Evolutionary conservation across 2,113 vertebrate species (phyloP).

Genomic region (Megalops atlanticus): DNA sequence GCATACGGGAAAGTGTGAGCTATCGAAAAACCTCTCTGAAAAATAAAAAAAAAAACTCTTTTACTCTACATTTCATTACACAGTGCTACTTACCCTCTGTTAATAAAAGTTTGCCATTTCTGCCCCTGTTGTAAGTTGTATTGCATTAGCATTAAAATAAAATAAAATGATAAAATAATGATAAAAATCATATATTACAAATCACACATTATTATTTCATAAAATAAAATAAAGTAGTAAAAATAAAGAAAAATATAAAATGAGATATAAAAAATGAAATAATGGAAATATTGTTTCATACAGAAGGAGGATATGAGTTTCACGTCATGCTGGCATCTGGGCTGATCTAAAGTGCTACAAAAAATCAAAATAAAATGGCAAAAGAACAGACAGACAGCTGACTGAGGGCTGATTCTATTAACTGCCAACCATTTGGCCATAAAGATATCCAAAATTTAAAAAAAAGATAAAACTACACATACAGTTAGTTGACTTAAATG

Average conservation of each 20-base stretch:
- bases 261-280: no score
- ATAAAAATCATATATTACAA: no score
- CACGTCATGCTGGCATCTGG: not conserved
- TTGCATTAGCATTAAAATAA: not conserved
- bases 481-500: no score
- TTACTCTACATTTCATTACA: not conserved
- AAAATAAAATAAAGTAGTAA: no score
- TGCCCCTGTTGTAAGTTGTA: not conserved
- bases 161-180: no score
- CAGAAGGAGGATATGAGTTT: not conserved
- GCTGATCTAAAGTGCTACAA: not conserved
- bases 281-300: not conserved
- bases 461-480: no score
- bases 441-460: no score
- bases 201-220: no score
- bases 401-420: not conserved
- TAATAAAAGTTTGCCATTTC: constrained; percentile 3
- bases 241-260: no score
- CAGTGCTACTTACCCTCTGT: not conserved
- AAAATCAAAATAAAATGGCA: not conserved
- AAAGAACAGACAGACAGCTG: not conserved
- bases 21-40: not conserved
- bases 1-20: not conserved
- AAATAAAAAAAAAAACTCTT: no score
- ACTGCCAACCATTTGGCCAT: not conserved